Conservation (phyloP, 2,797 vertebrate species). For the Chloroceryle amazona region DNA sequence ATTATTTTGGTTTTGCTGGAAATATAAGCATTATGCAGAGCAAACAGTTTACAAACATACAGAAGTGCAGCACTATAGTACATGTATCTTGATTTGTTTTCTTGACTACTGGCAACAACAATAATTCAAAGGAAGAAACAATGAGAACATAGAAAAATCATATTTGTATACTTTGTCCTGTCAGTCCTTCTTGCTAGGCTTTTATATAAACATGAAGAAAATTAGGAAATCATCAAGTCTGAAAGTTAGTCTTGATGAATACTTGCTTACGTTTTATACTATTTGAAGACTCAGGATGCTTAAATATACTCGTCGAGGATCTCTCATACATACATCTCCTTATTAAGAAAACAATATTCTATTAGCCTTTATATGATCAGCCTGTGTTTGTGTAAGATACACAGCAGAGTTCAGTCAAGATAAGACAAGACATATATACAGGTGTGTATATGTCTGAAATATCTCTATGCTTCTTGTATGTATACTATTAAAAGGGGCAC, state of each 20-base stretch:
- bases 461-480: neutral
- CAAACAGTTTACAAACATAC: slow-evolving; percentile 66
- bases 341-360: slow-evolving; percentile 43
- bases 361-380: slow-evolving; percentile 49
- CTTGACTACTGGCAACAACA: slow-evolving; percentile 80
- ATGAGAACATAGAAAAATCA: slow-evolving; percentile 77
- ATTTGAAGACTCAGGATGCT: slow-evolving; percentile 22
- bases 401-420: neutral
- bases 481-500: neutral
- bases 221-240: slow-evolving; percentile 62
- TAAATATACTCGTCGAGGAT: neutral
- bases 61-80: slow-evolving; percentile 33
- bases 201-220: slow-evolving; percentile 66
- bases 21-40: slow-evolving; percentile 13
- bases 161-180: slow-evolving; percentile 72
- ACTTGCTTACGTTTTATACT: slow-evolving; percentile 45
- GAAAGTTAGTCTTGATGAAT: slow-evolving; percentile 40
- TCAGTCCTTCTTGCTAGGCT: slow-evolving; percentile 70
- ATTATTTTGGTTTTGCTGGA: slow-evolving; percentile 19
- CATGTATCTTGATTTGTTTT: slow-evolving; percentile 77
- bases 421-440: neutral
- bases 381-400: neutral
- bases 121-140: slow-evolving; percentile 83
- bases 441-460: neutral
- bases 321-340: slow-evolving; percentile 18